Conservation (phyloP, 2,113 vertebrate genomes). For the Phyllopteryx taeniolatus region DNA sequence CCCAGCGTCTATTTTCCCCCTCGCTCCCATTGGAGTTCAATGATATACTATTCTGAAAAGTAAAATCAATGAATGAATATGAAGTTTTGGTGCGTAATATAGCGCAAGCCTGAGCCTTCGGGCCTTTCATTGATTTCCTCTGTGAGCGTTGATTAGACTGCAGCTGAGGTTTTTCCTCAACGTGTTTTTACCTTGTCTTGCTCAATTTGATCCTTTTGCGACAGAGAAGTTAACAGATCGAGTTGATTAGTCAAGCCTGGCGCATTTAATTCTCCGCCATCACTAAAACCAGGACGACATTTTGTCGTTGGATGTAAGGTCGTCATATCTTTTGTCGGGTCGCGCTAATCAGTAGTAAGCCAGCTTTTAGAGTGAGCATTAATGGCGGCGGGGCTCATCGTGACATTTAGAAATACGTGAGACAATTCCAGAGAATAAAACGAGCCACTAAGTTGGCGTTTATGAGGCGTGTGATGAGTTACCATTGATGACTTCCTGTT, state of each 20-base stretch:
- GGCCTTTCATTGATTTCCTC: conserved; percentile 75
- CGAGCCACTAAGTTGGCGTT: conserved; percentile 7
- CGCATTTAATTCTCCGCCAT: conserved; percentile 13
- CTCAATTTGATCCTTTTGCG: conserved; percentile 55
- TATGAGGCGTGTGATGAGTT: conserved; percentile 13
- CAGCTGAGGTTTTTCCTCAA: conserved; percentile 59
- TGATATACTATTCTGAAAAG: conserved; percentile 97
- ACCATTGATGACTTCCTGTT: conserved; percentile 5
- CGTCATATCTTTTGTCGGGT: conserved; percentile 11
- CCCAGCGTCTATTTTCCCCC: conserved; percentile 85
- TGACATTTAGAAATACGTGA: conserved; percentile 11
- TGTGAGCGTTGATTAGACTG: conserved; percentile 74
- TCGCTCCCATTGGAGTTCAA: conserved; percentile 91
- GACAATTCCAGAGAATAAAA: conserved; percentile 14
- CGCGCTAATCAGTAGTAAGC: conserved; percentile 4
- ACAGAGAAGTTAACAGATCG: conserved; percentile 51
- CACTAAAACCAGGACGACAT: neutral
- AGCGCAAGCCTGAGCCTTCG: conserved; percentile 79
- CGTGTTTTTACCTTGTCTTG: conserved; percentile 58
- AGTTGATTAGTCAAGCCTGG: conserved; percentile 21
- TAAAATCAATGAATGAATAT: conserved; percentile 99
- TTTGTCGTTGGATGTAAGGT: neutral
- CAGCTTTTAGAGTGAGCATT: conserved; percentile 3
- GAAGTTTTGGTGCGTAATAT: conserved; percentile 93
- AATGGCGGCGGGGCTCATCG: neutral